Conservation (phyloP, 2,797 vertebrate species). For the Dromococcyx pavoninus region DNA sequence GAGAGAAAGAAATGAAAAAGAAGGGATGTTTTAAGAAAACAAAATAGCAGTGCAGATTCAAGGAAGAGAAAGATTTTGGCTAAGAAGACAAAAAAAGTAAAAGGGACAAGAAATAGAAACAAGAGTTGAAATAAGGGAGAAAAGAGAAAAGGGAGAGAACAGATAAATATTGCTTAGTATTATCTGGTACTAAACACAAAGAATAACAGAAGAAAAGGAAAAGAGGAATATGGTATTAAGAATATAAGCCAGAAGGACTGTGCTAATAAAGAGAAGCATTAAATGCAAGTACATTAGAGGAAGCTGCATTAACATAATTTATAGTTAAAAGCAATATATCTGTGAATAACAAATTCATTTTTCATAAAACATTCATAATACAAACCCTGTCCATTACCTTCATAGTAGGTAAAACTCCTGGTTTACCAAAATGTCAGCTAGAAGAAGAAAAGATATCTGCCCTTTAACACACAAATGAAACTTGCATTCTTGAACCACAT, state of each 20-base stretch:
- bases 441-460: neutral
- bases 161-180: neutral
- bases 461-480: neutral
- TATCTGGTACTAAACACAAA: neutral
- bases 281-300: neutral
- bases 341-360: neutral
- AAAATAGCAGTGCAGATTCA: neutral
- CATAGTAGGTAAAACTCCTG: neutral
- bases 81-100: neutral
- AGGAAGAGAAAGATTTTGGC: neutral
- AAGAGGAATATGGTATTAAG: neutral
- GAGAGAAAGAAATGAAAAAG: neutral
- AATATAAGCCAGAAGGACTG: neutral
- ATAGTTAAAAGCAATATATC: neutral
- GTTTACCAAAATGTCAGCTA: neutral
- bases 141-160: neutral
- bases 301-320: neutral
- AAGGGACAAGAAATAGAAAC: neutral
- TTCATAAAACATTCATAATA: neutral
- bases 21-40: neutral
- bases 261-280: neutral
- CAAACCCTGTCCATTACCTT: neutral
- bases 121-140: neutral
- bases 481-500: neutral
- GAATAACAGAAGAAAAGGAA: neutral